phyloP scores from a whole-genome alignment of 1,140 invertebrate genomes.

The Bombus waltoni region DNA sequence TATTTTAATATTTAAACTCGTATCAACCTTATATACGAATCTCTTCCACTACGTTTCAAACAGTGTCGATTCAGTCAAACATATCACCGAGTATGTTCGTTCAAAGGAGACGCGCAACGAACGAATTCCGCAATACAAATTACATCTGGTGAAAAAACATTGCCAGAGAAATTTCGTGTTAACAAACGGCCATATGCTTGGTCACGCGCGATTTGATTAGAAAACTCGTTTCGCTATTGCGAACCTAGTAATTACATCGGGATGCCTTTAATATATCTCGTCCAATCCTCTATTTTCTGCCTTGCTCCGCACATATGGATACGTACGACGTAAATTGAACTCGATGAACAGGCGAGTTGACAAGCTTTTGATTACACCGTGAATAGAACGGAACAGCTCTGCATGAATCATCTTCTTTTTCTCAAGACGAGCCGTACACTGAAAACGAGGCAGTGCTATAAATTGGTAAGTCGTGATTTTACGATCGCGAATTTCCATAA shows the following conservation, averaged over 20 bases:
- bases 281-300: too few species aligned
- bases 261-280: neutral
- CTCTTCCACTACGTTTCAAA: neutral
- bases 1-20: too few species aligned
- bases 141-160: neutral
- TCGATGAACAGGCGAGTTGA: neutral
- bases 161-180: neutral
- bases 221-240: conserved; percentile 11
- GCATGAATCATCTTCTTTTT: too few species aligned
- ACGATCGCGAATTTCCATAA: neutral
- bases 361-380: neutral
- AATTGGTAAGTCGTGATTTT: neutral
- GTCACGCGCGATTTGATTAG: conserved; percentile 2
- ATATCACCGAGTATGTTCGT: neutral
- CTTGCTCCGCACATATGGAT: too few species aligned
- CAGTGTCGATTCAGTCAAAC: neutral
- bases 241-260: neutral
- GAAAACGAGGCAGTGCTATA: neutral
- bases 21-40: too few species aligned
- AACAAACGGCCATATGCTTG: neutral
- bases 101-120: neutral
- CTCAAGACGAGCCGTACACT: neutral
- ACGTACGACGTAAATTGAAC: neutral
- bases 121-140: neutral
- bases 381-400: neutral